Conservation (phyloP, 2,888 invertebrate genomes). For the Salticus scenicus region DNA sequence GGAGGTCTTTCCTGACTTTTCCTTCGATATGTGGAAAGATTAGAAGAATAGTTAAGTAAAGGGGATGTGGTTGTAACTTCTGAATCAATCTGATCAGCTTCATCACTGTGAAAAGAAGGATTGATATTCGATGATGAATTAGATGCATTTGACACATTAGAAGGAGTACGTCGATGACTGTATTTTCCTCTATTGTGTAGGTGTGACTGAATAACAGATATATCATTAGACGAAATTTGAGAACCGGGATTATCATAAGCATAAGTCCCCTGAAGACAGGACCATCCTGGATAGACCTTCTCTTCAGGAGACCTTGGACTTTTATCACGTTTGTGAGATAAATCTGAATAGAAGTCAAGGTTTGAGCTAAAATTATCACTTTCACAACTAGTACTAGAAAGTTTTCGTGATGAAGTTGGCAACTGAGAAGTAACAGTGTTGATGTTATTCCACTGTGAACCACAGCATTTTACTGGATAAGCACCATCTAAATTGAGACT, state of each 20-base stretch:
- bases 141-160: constrained; percentile 83
- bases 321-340: constrained; percentile 38
- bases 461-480: constrained; percentile 82
- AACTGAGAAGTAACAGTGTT: constrained; percentile 76
- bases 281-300: constrained; percentile 72
- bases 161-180: constrained; percentile 85
- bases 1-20: constrained; percentile 53
- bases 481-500: constrained; percentile 62
- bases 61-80: constrained; percentile 40
- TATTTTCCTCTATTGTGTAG: constrained; percentile 71
- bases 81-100: constrained; percentile 77
- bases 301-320: constrained; percentile 48
- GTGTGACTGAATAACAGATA: constrained; percentile 72
- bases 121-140: constrained; percentile 78
- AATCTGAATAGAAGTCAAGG: constrained; percentile 30
- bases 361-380: constrained; percentile 78
- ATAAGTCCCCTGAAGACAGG: constrained; percentile 72
- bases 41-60: constrained; percentile 59
- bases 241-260: constrained; percentile 72
- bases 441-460: constrained; percentile 79
- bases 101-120: constrained; percentile 81
- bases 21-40: constrained; percentile 38
- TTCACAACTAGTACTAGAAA: constrained; percentile 82
- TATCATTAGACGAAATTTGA: constrained; percentile 39
- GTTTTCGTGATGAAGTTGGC: constrained; percentile 84